A percentile compares a stretch with the other conserved stretches of the same genome.
Evolutionary conservation across 1,140 invertebrate genomes (phyloP).

Genomic region (Anoplolepis gracilipes): DNA sequence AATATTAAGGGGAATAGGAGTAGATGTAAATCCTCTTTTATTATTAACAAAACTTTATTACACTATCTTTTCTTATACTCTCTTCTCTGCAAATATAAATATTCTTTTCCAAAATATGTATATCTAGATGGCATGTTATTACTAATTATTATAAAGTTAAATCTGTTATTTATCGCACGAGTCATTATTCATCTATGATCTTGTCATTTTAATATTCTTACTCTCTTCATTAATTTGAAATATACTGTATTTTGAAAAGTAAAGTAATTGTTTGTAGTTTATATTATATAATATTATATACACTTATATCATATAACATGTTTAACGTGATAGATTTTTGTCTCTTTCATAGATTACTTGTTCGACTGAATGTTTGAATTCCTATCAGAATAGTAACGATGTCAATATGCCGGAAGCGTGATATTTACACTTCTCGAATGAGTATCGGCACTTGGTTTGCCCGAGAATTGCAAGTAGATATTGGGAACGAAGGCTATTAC

Average conservation of each 20-base stretch:
- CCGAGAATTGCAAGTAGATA: slow-evolving; percentile 43
- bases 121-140: no score
- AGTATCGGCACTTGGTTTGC: slow-evolving; percentile 20
- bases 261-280: slow-evolving; percentile 7
- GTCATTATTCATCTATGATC: background rate
- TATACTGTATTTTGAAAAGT: background rate
- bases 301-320: background rate
- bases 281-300: background rate
- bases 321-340: background rate
- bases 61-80: no score
- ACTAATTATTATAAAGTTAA: background rate
- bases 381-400: background rate
- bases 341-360: slow-evolving; percentile 12
- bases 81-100: slow-evolving; percentile 3
- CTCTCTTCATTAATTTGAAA: background rate
- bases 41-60: background rate
- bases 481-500: slow-evolving; percentile 12
- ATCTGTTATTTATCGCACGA: background rate
- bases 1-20: background rate
- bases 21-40: background rate
- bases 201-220: background rate
- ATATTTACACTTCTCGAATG: slow-evolving; percentile 19
- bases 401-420: slow-evolving; percentile 32
- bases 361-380: slow-evolving; percentile 43
- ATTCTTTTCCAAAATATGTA: background rate